These are phyloP conservation scores for Electrophaes corylata DNA, from an alignment of 2,888 invertebrate genomes.

Conservation along the genomic window DNA sequence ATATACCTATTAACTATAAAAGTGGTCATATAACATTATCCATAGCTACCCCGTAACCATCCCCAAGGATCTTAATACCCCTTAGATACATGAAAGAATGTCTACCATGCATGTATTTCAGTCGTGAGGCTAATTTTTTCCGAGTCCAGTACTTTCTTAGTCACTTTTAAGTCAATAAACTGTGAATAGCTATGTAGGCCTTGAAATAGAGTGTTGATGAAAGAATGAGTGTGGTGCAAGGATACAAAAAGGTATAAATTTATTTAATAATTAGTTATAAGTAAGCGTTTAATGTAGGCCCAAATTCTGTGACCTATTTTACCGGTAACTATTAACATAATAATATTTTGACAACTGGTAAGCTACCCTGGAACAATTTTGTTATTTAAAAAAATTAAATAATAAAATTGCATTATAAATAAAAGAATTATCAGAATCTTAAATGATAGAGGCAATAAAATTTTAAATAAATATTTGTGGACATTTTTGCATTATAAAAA, in stretches of 20 bases:
- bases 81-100: not conserved
- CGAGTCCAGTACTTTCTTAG: not conserved
- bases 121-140: not conserved
- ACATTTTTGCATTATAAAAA: too few relatives aligned
- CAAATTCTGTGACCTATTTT: not conserved
- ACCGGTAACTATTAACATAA: too few relatives aligned
- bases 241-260: too few relatives aligned
- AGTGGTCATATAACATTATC: not conserved
- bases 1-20: not conserved
- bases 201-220: not conserved
- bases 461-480: too few relatives aligned
- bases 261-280: too few relatives aligned
- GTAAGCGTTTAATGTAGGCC: too few relatives aligned
- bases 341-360: too few relatives aligned
- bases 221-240: not conserved
- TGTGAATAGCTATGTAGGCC: not conserved
- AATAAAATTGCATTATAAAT: too few relatives aligned
- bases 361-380: too few relatives aligned
- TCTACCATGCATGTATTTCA: not conserved
- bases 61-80: not conserved
- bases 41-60: not conserved
- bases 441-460: too few relatives aligned
- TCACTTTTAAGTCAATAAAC: not conserved
- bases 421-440: too few relatives aligned
- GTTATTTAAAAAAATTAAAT: too few relatives aligned